phyloP scores from a whole-genome alignment of 2,113 vertebrate species.

The Otocyon megalotis region DNA sequence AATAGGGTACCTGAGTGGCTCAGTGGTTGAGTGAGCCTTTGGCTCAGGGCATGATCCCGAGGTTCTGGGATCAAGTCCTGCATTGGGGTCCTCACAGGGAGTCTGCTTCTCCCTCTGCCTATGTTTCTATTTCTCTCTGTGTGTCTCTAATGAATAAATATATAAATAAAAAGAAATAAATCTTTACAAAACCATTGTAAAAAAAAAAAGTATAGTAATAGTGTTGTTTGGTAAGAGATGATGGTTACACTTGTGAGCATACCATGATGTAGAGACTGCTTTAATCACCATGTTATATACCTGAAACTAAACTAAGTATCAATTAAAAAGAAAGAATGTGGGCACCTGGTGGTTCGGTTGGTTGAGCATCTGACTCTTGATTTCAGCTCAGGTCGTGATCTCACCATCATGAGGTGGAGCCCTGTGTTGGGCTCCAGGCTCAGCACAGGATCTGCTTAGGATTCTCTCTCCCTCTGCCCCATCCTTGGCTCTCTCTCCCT shows the following conservation, averaged over 20 bases:
- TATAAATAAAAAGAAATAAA: too few species aligned
- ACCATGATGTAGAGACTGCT: background rate
- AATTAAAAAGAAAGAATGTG: background rate
- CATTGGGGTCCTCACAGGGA: too few species aligned
- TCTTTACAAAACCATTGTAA: too few species aligned
- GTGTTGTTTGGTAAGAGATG: background rate
- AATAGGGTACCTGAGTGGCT: background rate
- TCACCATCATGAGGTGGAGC: background rate
- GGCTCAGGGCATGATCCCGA: too few species aligned
- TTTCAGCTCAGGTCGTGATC: background rate
- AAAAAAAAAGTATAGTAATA: background rate
- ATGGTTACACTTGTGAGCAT: background rate
- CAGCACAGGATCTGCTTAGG: background rate
- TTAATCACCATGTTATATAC: background rate
- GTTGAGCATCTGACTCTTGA: background rate
- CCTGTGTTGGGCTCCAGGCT: background rate
- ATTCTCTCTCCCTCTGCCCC: background rate
- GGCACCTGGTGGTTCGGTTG: background rate
- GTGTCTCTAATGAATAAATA: too few species aligned
- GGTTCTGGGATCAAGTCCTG: too few species aligned
- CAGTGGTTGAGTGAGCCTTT: too few species aligned
- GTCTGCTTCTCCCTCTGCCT: too few species aligned
- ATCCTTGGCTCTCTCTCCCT: too few species aligned
- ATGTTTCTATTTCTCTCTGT: too few species aligned
- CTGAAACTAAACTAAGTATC: background rate